Conservation (phyloP, 2,888 invertebrate species). For the Pollenia labialis region DNA sequence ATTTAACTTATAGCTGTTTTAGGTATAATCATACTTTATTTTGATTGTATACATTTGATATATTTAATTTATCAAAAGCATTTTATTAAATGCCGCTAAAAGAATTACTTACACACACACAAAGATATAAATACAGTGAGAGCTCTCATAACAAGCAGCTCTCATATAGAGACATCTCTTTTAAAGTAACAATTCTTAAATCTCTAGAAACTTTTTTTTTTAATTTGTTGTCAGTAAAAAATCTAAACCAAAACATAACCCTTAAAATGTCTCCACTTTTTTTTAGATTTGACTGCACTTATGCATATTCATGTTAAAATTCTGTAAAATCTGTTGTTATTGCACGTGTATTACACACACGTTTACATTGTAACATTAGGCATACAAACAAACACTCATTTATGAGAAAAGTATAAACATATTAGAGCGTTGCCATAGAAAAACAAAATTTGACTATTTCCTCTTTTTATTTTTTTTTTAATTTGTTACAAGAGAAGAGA, state of each 20-base stretch:
- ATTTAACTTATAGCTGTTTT: background rate
- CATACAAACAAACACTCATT: background rate
- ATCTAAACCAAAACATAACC: no score
- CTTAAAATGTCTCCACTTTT: no score
- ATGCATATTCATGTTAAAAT: background rate
- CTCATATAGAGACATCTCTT: no score
- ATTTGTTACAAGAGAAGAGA: background rate
- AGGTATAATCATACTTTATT: background rate
- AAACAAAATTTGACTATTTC: background rate
- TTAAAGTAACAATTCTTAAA: no score
- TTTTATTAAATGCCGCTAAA: background rate
- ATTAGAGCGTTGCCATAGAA: constrained; percentile 6
- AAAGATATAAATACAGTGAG: background rate
- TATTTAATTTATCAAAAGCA: constrained; percentile 4
- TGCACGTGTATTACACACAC: background rate
- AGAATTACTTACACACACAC: background rate
- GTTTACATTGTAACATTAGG: background rate
- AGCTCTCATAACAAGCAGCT: no score
- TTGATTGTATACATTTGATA: background rate
- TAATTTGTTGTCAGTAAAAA: no score
- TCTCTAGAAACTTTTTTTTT: no score
- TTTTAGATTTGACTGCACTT: no score
- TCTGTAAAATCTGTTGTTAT: background rate
- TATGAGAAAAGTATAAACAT: background rate
- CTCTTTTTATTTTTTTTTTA: background rate